Percentiles rank a stretch among this genome's conserved stretches.
Conservation (phyloP, 2,113 vertebrate species). For the Tauraco erythrolophus region DNA sequence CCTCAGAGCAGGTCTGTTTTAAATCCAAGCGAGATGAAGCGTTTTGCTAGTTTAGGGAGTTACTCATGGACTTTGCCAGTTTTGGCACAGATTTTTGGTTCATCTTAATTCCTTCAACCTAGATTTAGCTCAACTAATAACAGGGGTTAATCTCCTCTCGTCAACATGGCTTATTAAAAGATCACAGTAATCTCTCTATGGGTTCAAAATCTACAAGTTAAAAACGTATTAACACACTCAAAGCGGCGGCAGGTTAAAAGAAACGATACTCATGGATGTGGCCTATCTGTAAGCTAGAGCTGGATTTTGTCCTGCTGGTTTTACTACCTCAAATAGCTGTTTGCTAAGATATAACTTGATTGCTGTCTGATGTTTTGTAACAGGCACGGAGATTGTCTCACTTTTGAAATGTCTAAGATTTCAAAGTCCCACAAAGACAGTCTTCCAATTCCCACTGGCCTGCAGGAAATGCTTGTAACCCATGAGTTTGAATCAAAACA, state of each 20-base stretch:
- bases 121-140: not conserved
- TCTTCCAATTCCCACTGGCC: conserved; percentile 30
- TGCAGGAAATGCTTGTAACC: conserved; percentile 45
- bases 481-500: conserved; percentile 24
- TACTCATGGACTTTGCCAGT: not conserved
- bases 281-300: not conserved
- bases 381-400: not conserved
- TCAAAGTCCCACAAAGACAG: conserved; percentile 10
- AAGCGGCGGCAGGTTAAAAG: not conserved
- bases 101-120: not conserved
- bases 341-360: not conserved
- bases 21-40: not conserved
- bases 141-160: not conserved
- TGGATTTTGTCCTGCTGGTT: not conserved
- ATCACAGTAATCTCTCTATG: not conserved
- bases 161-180: not conserved
- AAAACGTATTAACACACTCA: not conserved
- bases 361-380: not conserved
- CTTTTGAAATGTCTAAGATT: conserved; percentile 19
- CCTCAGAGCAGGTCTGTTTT: not conserved
- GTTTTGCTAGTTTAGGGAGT: not conserved
- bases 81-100: not conserved
- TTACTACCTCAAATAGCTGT: not conserved
- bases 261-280: rapidly evolving
- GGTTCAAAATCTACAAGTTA: not conserved